phyloP scores from a whole-genome alignment of 2,113 vertebrate species.

The Osmerus mordax region DNA sequence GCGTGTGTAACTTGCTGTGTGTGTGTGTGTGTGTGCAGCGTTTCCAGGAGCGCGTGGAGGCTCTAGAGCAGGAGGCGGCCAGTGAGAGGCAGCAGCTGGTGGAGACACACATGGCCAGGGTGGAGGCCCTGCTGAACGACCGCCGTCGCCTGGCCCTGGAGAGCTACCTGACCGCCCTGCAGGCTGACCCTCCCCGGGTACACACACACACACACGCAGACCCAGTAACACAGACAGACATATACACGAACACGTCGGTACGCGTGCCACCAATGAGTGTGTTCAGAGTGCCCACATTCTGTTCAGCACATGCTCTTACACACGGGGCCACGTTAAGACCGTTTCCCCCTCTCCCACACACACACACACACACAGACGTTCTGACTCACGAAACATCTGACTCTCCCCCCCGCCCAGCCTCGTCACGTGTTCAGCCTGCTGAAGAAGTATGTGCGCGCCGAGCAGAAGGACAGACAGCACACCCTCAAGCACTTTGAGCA shows the following conservation, averaged over 20 bases:
- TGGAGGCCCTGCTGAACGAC: slow-evolving; percentile 95
- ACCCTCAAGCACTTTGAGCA: slow-evolving; percentile 97
- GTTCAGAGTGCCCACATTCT: too few species aligned
- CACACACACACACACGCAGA: background rate
- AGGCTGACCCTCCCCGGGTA: slow-evolving; percentile 78
- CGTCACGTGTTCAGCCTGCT: slow-evolving; percentile 94
- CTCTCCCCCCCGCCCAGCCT: slow-evolving; percentile 69
- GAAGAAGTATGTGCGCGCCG: slow-evolving; percentile 96
- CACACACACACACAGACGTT: too few species aligned
- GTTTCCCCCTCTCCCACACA: background rate
- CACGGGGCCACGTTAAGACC: too few species aligned
- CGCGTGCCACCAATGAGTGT: too few species aligned
- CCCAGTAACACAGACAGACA: background rate
- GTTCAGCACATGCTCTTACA: too few species aligned
- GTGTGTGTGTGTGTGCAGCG: slow-evolving; percentile 70
- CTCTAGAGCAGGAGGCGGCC: slow-evolving; percentile 93
- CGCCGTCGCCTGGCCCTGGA: slow-evolving; percentile 91
- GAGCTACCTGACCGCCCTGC: slow-evolving; percentile 92
- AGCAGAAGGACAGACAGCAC: slow-evolving; percentile 97
- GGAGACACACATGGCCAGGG: slow-evolving; percentile 96
- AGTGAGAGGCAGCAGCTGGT: slow-evolving; percentile 95
- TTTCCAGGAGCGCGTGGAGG: slow-evolving; percentile 98
- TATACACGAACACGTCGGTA: background rate
- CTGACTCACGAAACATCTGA: too few species aligned
- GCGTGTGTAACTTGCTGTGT: slow-evolving; percentile 1